Evolutionary conservation across 2,113 vertebrate genomes (phyloP).

Genomic region (Typhlomys cinereus): DNA sequence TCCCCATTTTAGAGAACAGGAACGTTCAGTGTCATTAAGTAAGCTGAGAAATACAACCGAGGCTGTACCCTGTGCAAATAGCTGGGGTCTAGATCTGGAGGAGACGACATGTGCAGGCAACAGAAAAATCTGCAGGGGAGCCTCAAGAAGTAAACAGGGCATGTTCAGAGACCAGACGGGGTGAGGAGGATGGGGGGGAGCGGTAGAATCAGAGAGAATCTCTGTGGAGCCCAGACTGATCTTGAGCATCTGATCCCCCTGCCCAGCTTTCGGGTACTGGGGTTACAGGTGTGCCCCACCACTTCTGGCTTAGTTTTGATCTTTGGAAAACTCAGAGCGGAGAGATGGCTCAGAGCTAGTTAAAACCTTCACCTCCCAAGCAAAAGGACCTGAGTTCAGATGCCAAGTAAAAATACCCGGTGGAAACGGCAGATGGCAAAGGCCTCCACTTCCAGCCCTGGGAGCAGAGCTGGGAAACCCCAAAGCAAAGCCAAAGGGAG

Average conservation of each 20-base stretch:
- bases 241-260: not conserved
- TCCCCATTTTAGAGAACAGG: slow-evolving; percentile 29
- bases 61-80: not conserved
- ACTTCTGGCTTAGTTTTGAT: not conserved
- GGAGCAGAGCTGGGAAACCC: too few relatives aligned
- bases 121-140: not conserved
- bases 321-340: not conserved
- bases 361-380: too few relatives aligned
- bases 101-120: not conserved
- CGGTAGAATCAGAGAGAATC: not conserved
- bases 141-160: not conserved
- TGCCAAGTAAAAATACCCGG: too few relatives aligned
- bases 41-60: slow-evolving; percentile 33
- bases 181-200: not conserved
- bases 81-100: not conserved
- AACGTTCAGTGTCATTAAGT: slow-evolving; percentile 46
- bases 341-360: too few relatives aligned
- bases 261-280: not conserved
- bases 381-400: too few relatives aligned
- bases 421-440: too few relatives aligned
- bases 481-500: too few relatives aligned
- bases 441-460: too few relatives aligned
- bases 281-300: not conserved
- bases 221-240: not conserved
- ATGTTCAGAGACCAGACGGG: not conserved